Conservation (phyloP, 2,797 vertebrate genomes). For the Sylvilagus floridanus region DNA sequence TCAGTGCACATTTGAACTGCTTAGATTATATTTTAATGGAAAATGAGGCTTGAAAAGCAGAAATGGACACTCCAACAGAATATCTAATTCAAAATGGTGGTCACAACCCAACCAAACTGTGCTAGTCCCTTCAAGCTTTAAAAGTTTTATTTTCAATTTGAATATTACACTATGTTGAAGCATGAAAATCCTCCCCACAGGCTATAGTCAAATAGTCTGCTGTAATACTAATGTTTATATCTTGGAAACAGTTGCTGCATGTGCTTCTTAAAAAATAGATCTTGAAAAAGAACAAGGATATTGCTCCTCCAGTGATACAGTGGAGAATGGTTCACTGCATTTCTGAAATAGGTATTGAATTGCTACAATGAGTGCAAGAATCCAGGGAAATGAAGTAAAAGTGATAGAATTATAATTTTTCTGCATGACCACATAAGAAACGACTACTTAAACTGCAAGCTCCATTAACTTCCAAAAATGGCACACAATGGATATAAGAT, state of each 20-base stretch:
- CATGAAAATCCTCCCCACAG: conserved; percentile 72
- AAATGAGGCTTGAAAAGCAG: conserved; percentile 75
- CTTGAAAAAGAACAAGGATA: conserved; percentile 66
- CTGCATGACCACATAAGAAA: conserved; percentile 7
- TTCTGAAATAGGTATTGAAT: conserved; percentile 70
- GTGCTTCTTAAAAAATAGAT: conserved; percentile 72
- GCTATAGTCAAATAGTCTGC: conserved; percentile 68
- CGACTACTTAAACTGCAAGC: conserved; percentile 25
- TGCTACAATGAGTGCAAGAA: conserved; percentile 48
- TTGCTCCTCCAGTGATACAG: conserved; percentile 69
- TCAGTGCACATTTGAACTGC: conserved; percentile 51
- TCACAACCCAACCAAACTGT: conserved; percentile 56
- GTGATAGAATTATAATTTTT: conserved; percentile 46
- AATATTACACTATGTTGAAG: conserved; percentile 74
- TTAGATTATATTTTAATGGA: conserved; percentile 71
- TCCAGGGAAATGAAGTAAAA: conserved; percentile 39
- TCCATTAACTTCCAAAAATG: conserved; percentile 63
- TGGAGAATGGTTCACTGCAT: conserved; percentile 56
- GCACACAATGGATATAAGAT: conserved; percentile 1
- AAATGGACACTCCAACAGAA: conserved; percentile 44
- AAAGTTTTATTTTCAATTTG: conserved; percentile 79
- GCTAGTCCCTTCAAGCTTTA: conserved; percentile 56
- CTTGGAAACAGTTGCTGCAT: conserved; percentile 68
- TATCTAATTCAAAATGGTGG: conserved; percentile 70
- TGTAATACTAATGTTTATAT: conserved; percentile 63